A percentile compares a stretch with the other conserved stretches of the same genome.
These are phyloP conservation scores for Avahi laniger DNA, from an alignment of 2,797 vertebrate species.

Conservation along the genomic window DNA sequence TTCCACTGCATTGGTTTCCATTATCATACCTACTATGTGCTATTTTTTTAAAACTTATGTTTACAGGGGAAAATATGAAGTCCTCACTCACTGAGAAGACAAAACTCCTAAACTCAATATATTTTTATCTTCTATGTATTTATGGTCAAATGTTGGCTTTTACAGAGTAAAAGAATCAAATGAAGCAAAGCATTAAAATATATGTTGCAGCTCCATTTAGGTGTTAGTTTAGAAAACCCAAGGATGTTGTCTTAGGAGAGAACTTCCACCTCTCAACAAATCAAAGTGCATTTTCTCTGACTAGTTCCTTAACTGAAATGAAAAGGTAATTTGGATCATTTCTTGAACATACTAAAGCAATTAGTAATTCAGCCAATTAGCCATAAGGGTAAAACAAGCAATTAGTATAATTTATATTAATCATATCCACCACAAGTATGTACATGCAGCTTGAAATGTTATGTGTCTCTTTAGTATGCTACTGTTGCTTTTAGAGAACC, in stretches of 20 bases:
- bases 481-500: neutral
- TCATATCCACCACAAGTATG: slow-evolving; percentile 35
- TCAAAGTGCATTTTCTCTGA: slow-evolving; percentile 5
- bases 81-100: neutral
- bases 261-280: neutral
- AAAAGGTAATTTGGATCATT: slow-evolving; percentile 47
- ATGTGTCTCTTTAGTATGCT: neutral
- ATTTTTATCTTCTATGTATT: neutral
- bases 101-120: neutral
- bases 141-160: neutral
- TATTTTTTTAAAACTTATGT: neutral
- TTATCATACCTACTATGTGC: neutral
- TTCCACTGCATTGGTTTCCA: neutral
- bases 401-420: slow-evolving; percentile 57
- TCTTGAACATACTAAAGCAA: slow-evolving; percentile 19
- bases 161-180: neutral
- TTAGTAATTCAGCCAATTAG: slow-evolving; percentile 27
- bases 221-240: neutral
- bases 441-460: neutral
- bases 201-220: neutral
- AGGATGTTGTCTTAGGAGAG: neutral
- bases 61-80: neutral
- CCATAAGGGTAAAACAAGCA: slow-evolving; percentile 44
- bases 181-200: neutral
- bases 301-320: slow-evolving; percentile 7